A percentile compares a stretch with the other conserved stretches of the same genome.
phyloP scores from a whole-genome alignment of 1,140 invertebrate species.

The Himalopsyche phryganea region DNA sequence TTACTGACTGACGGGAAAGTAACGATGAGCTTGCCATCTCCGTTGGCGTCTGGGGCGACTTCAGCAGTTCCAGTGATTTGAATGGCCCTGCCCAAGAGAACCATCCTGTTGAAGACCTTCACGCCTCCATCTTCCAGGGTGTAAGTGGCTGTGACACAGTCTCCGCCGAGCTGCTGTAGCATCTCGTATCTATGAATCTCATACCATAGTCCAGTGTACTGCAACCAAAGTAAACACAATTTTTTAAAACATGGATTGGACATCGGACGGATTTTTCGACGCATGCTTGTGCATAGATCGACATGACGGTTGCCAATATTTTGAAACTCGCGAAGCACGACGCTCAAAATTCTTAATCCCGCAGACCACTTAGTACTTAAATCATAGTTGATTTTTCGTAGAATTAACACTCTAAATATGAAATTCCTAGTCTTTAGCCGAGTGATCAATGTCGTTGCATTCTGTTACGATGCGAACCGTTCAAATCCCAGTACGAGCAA shows the following conservation, averaged over 20 bases:
- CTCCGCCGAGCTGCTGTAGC: not conserved
- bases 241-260: not conserved
- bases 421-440: too few species aligned
- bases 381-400: too few species aligned
- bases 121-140: conserved; percentile 6
- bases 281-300: too few species aligned
- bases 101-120: conserved; percentile 11
- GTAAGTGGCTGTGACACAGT: conserved; percentile 14
- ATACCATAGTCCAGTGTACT: conserved; percentile 15
- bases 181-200: conserved; percentile 12
- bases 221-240: conserved; percentile 1
- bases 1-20: conserved; percentile 9
- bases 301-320: too few species aligned
- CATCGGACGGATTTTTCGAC: too few species aligned
- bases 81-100: conserved; percentile 2
- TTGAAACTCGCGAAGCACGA: too few species aligned
- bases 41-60: not conserved
- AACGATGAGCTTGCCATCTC: conserved; percentile 9
- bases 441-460: too few species aligned
- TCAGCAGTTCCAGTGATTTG: conserved; percentile 1
- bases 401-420: too few species aligned
- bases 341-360: too few species aligned
- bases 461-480: too few species aligned
- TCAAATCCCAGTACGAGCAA: too few species aligned
- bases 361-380: too few species aligned